Evolutionary conservation across 2,113 vertebrate genomes (phyloP).

Genomic region (Amazona vittata): DNA sequence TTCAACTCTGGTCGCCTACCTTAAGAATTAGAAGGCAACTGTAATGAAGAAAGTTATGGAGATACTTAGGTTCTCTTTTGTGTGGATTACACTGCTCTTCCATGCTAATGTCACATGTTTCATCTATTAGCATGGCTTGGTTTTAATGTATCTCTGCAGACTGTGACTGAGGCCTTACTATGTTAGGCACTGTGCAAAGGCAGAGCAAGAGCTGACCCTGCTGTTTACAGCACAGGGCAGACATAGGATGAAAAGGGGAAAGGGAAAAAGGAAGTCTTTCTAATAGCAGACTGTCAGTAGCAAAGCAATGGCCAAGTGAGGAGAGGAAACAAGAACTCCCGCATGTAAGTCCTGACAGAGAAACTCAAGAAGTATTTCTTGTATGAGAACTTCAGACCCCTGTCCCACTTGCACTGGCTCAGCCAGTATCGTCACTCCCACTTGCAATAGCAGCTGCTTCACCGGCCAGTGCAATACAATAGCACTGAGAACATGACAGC

Average conservation of each 20-base stretch:
- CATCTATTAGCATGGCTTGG: not conserved
- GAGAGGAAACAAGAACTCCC: not conserved
- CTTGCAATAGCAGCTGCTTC: not conserved
- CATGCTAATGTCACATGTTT: not conserved
- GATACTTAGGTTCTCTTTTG: not conserved
- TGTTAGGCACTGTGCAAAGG: not conserved
- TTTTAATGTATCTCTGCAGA: not conserved
- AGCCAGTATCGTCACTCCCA: not conserved
- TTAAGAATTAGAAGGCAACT: not conserved
- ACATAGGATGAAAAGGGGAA: not conserved
- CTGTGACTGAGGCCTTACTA: not conserved
- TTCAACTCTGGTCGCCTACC: not conserved
- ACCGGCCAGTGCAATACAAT: rapidly evolving
- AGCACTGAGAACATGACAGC: not conserved
- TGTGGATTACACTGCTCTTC: not conserved
- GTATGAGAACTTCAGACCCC: not conserved
- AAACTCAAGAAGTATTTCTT: not conserved
- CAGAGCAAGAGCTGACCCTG: not conserved
- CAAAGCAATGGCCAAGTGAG: not conserved
- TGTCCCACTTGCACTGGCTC: not conserved
- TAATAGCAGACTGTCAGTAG: not conserved
- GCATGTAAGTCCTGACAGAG: not conserved
- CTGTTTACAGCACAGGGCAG: not conserved
- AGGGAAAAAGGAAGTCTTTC: not conserved
- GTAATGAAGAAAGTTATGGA: not conserved